Evolutionary conservation across 1,140 invertebrate genomes (phyloP).

Genomic region (Geopemphigus sp.): DNA sequence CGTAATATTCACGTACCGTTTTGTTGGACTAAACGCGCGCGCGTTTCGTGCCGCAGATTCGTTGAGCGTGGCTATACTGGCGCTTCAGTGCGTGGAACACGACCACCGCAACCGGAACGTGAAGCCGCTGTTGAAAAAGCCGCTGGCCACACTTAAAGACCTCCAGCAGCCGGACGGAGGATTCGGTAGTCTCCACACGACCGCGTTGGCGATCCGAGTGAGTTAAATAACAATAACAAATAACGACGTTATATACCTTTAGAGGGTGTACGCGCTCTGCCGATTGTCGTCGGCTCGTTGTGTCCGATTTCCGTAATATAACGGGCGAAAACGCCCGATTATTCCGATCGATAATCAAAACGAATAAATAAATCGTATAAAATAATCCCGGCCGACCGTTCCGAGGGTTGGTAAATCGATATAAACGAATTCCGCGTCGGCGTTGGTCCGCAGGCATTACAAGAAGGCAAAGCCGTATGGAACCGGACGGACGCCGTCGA

Average conservation of each 20-base stretch:
- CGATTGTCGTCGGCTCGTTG: too few species aligned
- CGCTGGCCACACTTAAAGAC: conserved; percentile 69
- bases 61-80: conserved; percentile 78
- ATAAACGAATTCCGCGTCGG: too few species aligned
- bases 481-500: conserved; percentile 71
- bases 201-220: conserved; percentile 74
- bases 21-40: background rate
- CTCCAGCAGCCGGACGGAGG: conserved; percentile 75
- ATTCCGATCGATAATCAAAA: too few species aligned
- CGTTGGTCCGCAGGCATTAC: conserved; percentile 67
- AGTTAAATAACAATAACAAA: too few species aligned
- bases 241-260: too few species aligned
- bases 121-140: conserved; percentile 71
- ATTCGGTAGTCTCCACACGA: conserved; percentile 78
- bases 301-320: too few species aligned
- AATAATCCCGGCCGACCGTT: too few species aligned
- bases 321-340: too few species aligned
- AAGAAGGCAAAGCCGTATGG: conserved; percentile 70
- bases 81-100: conserved; percentile 78
- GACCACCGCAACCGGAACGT: conserved; percentile 77
- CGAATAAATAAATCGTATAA: too few species aligned
- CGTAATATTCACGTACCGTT: too few species aligned
- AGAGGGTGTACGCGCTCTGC: too few species aligned
- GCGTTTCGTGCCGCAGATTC: conserved; percentile 64
- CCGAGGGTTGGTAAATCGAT: too few species aligned